Percentiles rank a stretch among this genome's conserved stretches.
These are phyloP conservation scores for Rallus limicola DNA, from an alignment of 2,113 vertebrate species.

Conservation along the genomic window DNA sequence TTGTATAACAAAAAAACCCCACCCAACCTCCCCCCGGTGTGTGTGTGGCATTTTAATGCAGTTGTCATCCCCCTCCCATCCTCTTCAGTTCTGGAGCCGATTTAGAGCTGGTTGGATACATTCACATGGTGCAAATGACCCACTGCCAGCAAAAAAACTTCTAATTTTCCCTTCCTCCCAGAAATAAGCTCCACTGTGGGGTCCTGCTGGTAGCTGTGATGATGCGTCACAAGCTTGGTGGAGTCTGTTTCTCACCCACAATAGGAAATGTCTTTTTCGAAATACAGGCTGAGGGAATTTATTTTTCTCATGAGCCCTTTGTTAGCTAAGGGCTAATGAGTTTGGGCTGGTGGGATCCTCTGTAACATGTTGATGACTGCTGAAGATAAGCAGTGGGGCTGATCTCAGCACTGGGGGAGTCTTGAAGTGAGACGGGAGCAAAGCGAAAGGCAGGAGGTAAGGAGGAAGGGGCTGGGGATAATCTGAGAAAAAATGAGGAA, in stretches of 20 bases:
- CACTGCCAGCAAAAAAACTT: not conserved
- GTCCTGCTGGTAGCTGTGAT: slow-evolving; percentile 14
- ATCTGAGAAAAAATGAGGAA: not conserved
- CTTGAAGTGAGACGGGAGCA: not conserved
- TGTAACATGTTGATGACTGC: not conserved
- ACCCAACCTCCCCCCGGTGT: no score
- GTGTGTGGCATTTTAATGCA: not conserved
- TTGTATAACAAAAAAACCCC: not conserved
- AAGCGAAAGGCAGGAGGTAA: not conserved
- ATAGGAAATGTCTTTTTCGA: slow-evolving; percentile 32
- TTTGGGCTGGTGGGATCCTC: slow-evolving; percentile 23
- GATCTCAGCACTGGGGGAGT: not conserved
- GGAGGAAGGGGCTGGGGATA: not conserved
- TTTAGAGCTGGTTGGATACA: not conserved
- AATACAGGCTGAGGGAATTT: not conserved
- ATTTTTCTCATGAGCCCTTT: slow-evolving; percentile 31
- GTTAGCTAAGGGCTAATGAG: slow-evolving; percentile 26
- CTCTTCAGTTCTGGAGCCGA: not conserved
- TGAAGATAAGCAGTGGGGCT: slow-evolving; percentile 28
- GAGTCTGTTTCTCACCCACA: not conserved
- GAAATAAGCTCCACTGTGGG: not conserved
- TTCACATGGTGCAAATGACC: not conserved
- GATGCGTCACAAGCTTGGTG: not conserved
- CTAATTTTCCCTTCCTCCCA: not conserved
- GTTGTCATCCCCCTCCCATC: not conserved